A percentile compares a stretch with the other conserved stretches of the same genome.
Evolutionary conservation across 2,113 vertebrate species (phyloP).

Genomic region (Dolichallabes microphthalmus): DNA sequence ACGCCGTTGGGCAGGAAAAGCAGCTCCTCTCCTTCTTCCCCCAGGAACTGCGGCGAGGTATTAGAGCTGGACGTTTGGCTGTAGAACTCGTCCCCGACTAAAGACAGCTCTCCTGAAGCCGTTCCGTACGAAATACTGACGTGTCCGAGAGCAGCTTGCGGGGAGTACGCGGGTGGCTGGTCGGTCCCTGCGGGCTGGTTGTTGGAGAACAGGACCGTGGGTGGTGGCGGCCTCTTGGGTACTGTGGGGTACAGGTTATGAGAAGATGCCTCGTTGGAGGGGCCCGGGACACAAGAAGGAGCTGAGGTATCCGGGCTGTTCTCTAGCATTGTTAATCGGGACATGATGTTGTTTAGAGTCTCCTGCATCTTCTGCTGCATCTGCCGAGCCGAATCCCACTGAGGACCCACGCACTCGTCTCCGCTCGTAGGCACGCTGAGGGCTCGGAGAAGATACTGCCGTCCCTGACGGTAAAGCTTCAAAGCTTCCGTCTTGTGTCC

Average conservation of each 20-base stretch:
- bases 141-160: conserved; percentile 87
- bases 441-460: conserved; percentile 82
- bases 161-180: conserved; percentile 88
- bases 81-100: conserved; percentile 87
- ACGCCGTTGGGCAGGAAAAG: conserved; percentile 90
- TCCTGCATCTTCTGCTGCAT: conserved; percentile 96
- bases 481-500: conserved; percentile 80
- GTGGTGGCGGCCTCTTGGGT: conserved; percentile 67
- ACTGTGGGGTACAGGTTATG: conserved; percentile 76
- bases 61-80: conserved; percentile 70
- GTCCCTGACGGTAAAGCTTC: conserved; percentile 81
- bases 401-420: conserved; percentile 70
- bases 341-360: conserved; percentile 84
- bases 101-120: conserved; percentile 83
- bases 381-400: conserved; percentile 85
- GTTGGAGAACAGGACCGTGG: conserved; percentile 49
- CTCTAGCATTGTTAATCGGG: conserved; percentile 79
- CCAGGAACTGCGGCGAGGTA: conserved; percentile 78
- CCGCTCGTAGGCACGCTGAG: conserved; percentile 75
- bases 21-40: conserved; percentile 88
- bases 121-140: conserved; percentile 90
- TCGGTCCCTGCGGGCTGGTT: conserved; percentile 64
- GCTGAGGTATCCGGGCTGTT: conserved; percentile 59
- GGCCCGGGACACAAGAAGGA: neutral
- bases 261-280: conserved; percentile 14